These are phyloP conservation scores for Sebastes goodei DNA, from an alignment of 2,797 vertebrate genomes.

Conservation along the genomic window DNA sequence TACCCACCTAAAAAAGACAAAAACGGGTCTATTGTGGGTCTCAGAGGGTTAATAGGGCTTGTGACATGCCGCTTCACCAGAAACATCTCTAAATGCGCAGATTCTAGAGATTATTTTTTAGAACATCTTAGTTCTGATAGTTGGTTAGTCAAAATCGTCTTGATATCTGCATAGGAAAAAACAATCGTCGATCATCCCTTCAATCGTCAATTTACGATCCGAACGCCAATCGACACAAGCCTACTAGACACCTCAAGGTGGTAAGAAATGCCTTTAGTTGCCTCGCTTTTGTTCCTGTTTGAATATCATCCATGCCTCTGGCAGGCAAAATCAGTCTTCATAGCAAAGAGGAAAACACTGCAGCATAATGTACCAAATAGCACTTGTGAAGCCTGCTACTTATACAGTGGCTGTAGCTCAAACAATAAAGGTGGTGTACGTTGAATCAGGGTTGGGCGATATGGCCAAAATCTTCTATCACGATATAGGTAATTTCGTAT, in stretches of 20 bases:
- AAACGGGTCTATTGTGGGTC: too few species aligned
- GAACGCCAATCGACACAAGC: not conserved
- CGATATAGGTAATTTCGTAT: too few species aligned
- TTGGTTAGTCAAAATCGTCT: rapidly evolving
- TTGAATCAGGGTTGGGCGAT: too few species aligned
- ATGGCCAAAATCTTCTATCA: too few species aligned
- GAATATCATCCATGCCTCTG: not conserved
- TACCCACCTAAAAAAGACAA: too few species aligned
- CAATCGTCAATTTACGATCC: rapidly evolving
- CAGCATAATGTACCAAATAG: not conserved
- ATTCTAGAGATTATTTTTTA: not conserved
- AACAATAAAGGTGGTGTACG: not conserved
- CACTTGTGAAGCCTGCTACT: not conserved
- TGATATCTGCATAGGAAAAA: rapidly evolving
- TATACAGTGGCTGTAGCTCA: not conserved
- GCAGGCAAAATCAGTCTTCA: not conserved
- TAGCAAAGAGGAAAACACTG: not conserved
- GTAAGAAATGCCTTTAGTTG: not conserved
- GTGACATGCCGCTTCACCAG: not conserved
- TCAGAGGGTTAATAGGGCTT: too few species aligned
- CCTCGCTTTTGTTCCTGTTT: not conserved
- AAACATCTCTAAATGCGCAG: too few species aligned
- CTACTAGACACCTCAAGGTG: not conserved
- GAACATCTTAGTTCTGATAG: not conserved
- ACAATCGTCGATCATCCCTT: too few species aligned